phyloP scores from a whole-genome alignment of 1,140 invertebrate species.

The Heliconius hewitsoni region DNA sequence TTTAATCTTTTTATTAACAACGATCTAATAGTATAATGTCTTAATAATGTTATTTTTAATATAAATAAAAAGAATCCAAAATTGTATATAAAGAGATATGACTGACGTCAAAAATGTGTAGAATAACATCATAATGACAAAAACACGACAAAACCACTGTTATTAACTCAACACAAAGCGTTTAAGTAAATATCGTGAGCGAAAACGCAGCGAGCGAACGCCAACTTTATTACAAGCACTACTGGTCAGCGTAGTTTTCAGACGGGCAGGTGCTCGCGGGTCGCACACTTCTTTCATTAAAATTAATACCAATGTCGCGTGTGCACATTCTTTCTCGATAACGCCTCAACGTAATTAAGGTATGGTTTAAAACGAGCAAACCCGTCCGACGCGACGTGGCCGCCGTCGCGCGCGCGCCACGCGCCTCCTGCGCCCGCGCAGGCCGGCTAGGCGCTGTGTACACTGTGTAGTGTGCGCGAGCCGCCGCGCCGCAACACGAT shows the following conservation, averaged over 20 bases:
- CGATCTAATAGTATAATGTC: neutral
- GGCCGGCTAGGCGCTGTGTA: slow-evolving; percentile 17
- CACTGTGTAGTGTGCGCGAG: neutral
- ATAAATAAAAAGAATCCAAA: neutral
- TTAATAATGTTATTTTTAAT: neutral
- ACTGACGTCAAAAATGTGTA: neutral
- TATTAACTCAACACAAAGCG: slow-evolving; percentile 14
- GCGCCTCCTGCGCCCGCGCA: slow-evolving; percentile 64
- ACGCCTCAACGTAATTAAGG: slow-evolving; percentile 78
- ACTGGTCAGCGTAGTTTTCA: slow-evolving; percentile 59
- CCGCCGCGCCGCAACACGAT: neutral
- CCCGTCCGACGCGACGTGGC: slow-evolving; percentile 48
- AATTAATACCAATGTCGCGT: slow-evolving; percentile 81
- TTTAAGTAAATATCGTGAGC: slow-evolving; percentile 31
- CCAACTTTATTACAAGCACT: slow-evolving; percentile 36
- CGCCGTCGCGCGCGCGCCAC: slow-evolving; percentile 66
- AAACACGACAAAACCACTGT: neutral
- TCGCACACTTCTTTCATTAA: slow-evolving; percentile 81
- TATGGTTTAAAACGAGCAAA: slow-evolving; percentile 69
- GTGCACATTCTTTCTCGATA: slow-evolving; percentile 80
- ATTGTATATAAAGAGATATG: neutral
- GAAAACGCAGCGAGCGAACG: slow-evolving; percentile 27
- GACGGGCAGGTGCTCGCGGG: slow-evolving; percentile 69
- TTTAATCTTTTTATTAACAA: neutral
- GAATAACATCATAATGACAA: slow-evolving; percentile 1